Base-by-base conservation (phyloP, 1,140 invertebrate species). In the Danaus melanippus region DNA sequence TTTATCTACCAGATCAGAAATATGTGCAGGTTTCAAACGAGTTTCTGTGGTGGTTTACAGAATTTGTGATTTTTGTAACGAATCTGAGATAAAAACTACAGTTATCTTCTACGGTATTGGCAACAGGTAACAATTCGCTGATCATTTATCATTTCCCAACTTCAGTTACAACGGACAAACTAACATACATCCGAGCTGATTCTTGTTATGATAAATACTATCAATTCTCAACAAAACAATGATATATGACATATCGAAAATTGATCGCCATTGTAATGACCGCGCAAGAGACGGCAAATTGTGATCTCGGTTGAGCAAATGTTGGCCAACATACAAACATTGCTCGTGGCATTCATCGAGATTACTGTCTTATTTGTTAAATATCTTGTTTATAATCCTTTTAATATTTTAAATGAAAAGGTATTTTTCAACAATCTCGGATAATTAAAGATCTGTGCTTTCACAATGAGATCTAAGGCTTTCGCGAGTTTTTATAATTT, bases 181-280 rank as follows among this genome's bases (percentile, higher is more conserved):
- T 49, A 39, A 39, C 50, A 47, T 50, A 54, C 44, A 59, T 56
- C 48, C 54, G 54, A 45, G 42, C 57, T 52, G 60, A 63, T 63
- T 45, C 49, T 53, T 62, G 62, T 65, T 50, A 10, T 41, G 66
- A 71, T 71, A 66, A 69, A 59, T 60, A 52, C 65, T 62, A 69
- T 71, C 66, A 60, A 71, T 71, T 65, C 53, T 59, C 46, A 62
- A 58, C 56, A 62, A 59, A 62, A 58, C 58, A 64, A 69, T 69
- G 64, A 46, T 46, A 49, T 52, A 51, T 65, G 69, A 66, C 69
- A 57, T 71, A 69, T 69, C 69, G 55, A 50, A 62, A 60, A 71
- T 71, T 69, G 69, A 71, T 69, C 69, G 42, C 56, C 39, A 52
- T 53, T 56, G 50, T 62, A 45, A 53, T 54, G 50, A 62, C 50